Base-by-base conservation (phyloP, 2,797 vertebrate genomes). In the Brachyalestes nurse region DNA sequence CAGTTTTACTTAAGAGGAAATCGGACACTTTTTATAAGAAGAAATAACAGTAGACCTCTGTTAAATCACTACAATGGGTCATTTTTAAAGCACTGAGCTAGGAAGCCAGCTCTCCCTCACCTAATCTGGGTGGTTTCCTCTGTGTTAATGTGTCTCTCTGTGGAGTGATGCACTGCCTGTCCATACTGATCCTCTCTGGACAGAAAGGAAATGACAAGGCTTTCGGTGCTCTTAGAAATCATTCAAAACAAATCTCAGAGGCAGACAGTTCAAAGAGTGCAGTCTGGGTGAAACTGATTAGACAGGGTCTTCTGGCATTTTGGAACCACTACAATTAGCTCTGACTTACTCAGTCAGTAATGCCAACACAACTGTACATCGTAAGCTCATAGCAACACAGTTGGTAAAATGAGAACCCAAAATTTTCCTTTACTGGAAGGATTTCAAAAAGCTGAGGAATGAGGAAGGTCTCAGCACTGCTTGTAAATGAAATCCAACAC, bases 51-150 rank as follows among this genome's bases (percentile, higher is more conserved):
- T 21, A 66, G 17, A 66, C 40, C 19, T 65, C 62, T 45, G 42
- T 70, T 47, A 49, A 23, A 21, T 51, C 23, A 17, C 45, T 49
- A 70, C 17, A 73, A 78, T 78, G 57, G 67, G 40, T 78, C 75
- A 82, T 19, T 72, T 60, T 72, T 82, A 72, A 34, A 25, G 13
- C 55, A 34, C 38, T 58, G 60, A 77, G 51, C 74, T 45, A 40
- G 34, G 70, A 78, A 82, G 25, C 62, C 34, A 0, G 6, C 61
- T 77, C 80, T 69, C 16, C 25, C 75, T 72, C 65, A 67, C 75
- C 70, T 49, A 67, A 58, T 69, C 70, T 51, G 19, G 53, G 42
- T 51, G 75, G 6, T 66, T 82, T 69, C 42, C 62, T 74, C 28
- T 61, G 65, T 25, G 73, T 82, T 67, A 74, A 62, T 21, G 10